Conservation (phyloP, 30 jellyfish, hydroid and myxozoan species). For the Turritopsis rubra region DNA sequence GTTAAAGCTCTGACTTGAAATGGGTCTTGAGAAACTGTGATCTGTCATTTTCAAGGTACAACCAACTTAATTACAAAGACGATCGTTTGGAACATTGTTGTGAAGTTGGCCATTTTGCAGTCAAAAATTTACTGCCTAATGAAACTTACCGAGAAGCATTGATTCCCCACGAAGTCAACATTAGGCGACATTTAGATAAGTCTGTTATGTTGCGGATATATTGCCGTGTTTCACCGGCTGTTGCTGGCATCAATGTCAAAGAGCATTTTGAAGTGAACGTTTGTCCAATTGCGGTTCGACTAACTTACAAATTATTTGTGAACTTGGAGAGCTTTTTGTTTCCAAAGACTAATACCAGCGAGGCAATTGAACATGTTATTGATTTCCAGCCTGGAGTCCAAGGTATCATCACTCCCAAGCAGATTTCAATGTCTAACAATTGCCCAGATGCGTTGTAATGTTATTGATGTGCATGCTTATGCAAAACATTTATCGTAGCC, state of each 20-base stretch:
- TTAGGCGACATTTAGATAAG: slow-evolving; percentile 87
- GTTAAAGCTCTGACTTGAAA: too few species aligned
- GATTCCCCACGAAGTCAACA: slow-evolving; percentile 84
- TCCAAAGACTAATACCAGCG: slow-evolving; percentile 17
- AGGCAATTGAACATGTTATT: not conserved
- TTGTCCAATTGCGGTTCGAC: slow-evolving; percentile 94
- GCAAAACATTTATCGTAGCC: too few species aligned
- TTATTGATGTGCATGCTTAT: too few species aligned
- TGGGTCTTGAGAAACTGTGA: too few species aligned
- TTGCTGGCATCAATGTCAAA: slow-evolving; percentile 79
- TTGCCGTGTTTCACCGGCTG: slow-evolving; percentile 94
- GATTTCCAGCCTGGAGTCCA: slow-evolving; percentile 16
- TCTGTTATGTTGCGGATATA: slow-evolving; percentile 80
- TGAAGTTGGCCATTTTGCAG: slow-evolving; percentile 93
- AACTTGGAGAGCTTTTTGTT: slow-evolving; percentile 66
- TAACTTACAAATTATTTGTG: slow-evolving; percentile 68
- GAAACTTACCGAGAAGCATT: slow-evolving; percentile 78
- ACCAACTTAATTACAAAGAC: slow-evolving; percentile 67
- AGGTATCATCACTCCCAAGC: slow-evolving; percentile 6
- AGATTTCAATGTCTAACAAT: not conserved
- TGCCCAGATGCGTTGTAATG: too few species aligned
- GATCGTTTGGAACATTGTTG: slow-evolving; percentile 71
- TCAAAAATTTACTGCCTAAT: slow-evolving; percentile 65
- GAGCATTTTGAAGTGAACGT: slow-evolving; percentile 97
- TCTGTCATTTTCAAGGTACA: slow-evolving; percentile 58